Evolutionary conservation across 1,140 invertebrate species (phyloP), one percentile per base, ranked within the genome.

Genomic region (Neodiprion virginianus): DNA sequence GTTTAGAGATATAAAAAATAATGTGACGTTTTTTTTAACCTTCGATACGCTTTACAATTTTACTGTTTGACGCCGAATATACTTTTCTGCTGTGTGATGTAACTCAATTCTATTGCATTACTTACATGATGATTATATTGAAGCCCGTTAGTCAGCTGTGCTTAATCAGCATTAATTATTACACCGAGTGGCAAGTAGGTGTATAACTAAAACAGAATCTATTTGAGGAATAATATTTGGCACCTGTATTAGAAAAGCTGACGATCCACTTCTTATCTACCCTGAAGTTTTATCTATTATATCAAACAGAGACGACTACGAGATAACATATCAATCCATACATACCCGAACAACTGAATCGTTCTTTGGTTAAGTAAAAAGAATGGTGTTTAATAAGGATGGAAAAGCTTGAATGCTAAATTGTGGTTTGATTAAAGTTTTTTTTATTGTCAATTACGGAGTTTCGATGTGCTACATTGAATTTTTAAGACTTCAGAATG

Each of bases 331-430:
- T 65, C 61, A 65, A 65, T 74, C 49, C 21, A 75, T 67, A 71
- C 67, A 71, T 69, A 23, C n/a, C 66, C 12, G 67, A 23, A 71
- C 71, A 67, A 65, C 74, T 67, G 69, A 71, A 65, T 49, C 67
- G 23, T 17, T 14, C 8, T 10, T 23, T 49, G 65, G 14, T 70
- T n/a, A 48, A 66, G 17, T 72, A 14, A 10, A 28, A 28, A 65
- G 10, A 28, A 49, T 65, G 40, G 21, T 9, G 28, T 14, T 67
- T 67, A 21, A 12, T 48, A 10, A 5, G 10, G n/a, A 14, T 69
- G 40, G 50, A 74, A 77, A 69, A 23, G 78, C 78, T 76, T 72
- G 28, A 69, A 17, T 17, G 1, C 12, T 69, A 17, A 40, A 69
- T n/a, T 28, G 28, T 21, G 23, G 28, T 69, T 69, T 14, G 1